Base-by-base conservation (phyloP, 2,113 vertebrate species). In the Myxocyprinus asiaticus region DNA sequence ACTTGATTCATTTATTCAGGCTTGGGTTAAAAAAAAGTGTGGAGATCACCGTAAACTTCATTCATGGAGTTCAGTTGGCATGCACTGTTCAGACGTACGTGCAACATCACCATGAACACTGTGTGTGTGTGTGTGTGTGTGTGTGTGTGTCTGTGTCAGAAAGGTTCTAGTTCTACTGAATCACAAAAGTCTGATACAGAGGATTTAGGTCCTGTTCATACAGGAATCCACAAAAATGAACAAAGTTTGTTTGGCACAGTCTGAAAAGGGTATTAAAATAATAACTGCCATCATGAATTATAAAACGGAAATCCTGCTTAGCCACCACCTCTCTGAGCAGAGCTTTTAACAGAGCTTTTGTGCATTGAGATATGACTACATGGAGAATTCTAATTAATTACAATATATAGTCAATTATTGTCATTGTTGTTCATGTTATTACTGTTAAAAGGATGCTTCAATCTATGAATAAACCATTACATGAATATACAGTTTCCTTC, bases 281-380 rank as follows among this genome's bases (percentile, higher is more conserved):
- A 87, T 87, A 84, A 85, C 83, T 74, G 84, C 81, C 53, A 58
- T 77, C 67, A 74, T 84, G 81, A 85, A 86, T 90, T 91, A 86
- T 84, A 82, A 89, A 91, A 90, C 84, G 81, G 91, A 93, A 91
- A 91, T 92, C 91, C 91, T 88, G 86, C 83, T 93, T 91, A 91
- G 88, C 87, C 86, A 87, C 89, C 85, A 89, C 87, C 91, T 89
- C 85, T 87, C 83, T 81, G 80, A 85, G 67, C 81, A 84, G 69
- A 74, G 65, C 84, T 82, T 90, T 90, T 89, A 4, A 80, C 83
- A 86, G 77, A 80, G 61, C 76, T 33, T 33, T 33, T 75, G 87
- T 85, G 84, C 82, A 74, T 81, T 10, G 1, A 15, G 64, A 69
- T 50, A 43, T 3, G 56, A 33, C 22, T 33, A 33, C 22, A 83